Base-by-base conservation (phyloP, 92 coral and sea anemone species). In the Umimayanthus kanabou region DNA sequence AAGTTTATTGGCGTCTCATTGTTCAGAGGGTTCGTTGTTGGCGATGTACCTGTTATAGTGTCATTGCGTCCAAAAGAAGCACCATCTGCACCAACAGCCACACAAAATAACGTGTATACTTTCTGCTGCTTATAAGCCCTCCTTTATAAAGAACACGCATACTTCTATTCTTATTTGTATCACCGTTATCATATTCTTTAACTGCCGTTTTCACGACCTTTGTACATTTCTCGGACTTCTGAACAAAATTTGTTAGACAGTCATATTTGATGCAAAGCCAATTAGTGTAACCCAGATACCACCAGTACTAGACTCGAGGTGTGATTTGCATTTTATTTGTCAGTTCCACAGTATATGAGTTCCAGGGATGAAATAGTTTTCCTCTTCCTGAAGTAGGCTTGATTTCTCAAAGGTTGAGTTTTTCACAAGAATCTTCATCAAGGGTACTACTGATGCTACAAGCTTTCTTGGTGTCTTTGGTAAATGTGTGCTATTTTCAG, bases 71-170 rank as follows among this genome's bases (percentile, higher is more conserved):
- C n/a, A n/a, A n/a, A n/a, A n/a, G n/a, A n/a, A n/a, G n/a, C n/a
- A n/a, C n/a, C n/a, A n/a, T n/a, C n/a, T n/a, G n/a, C n/a, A n/a
- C n/a, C n/a, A n/a, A n/a, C n/a, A n/a, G n/a, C n/a, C n/a, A n/a
- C n/a, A n/a, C n/a, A n/a, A n/a, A n/a, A n/a, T n/a, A n/a, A n/a
- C n/a, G 14, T 13, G 73, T 66, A 9, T 66, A 66, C 73, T 66
- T 66, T 66, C 73, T 66, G 8, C 29, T 66, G 11, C 29, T 23
- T 4, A 39, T 39, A 16, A 37, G 79, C 9, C 47, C 79, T 20
- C 79, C 79, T 37, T 75, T 25, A 39, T 75, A 75, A 4, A 75
- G 26, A 4, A 75, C 79, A 37, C 79, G 47, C 79, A 75, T 33
- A 20, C 79, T 75, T 75, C 79, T 75, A 4, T 14, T 47, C 28